Evolutionary conservation across 2,888 invertebrate species (phyloP), one percentile per base, ranked within the genome.

Genomic region (Hemaris fuciformis): DNA sequence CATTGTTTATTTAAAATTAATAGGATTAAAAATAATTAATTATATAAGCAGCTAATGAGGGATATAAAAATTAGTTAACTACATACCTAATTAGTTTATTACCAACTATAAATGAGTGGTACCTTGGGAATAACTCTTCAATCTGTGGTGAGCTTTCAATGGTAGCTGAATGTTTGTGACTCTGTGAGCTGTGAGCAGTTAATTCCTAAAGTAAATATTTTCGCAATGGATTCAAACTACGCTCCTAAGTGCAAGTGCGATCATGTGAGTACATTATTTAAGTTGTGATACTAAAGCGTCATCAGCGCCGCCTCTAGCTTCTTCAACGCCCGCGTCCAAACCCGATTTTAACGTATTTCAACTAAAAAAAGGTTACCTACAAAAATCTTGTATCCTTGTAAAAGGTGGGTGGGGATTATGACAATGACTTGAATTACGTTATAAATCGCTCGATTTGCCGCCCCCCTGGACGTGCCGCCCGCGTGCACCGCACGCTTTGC

Each of bases 221-320:
- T 5, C 31, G 38, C 3, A 18, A 60, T 60, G 60, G 25, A 41
- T 27, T 60, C 38, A n/a, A 38, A 48, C 20, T 38, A 41, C 25
- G 23, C 31, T 34, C 13, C 23, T 4, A 41, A 18, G 38, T 60
- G 60, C 60, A 53, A 20, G 20, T 41, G 60, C 53, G 60, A 60
- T 53, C 20, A 25, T 27, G 60, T 53, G 42, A 60, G 60, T 53
- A 31, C 6, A 27, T n/a, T n/a, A n/a, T n/a, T n/a, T n/a, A n/a
- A n/a, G n/a, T n/a, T n/a, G n/a, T n/a, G n/a, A n/a, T n/a, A n/a
- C n/a, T n/a, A n/a, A n/a, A n/a, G n/a, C n/a, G n/a, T n/a, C n/a
- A n/a, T n/a, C n/a, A n/a, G n/a, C n/a, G n/a, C n/a, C n/a, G n/a
- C n/a, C n/a, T n/a, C n/a, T n/a, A n/a, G n/a, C n/a, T n/a, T n/a